Base-by-base conservation (phyloP, 2,797 vertebrate genomes). In the Telmatherina bonti region DNA sequence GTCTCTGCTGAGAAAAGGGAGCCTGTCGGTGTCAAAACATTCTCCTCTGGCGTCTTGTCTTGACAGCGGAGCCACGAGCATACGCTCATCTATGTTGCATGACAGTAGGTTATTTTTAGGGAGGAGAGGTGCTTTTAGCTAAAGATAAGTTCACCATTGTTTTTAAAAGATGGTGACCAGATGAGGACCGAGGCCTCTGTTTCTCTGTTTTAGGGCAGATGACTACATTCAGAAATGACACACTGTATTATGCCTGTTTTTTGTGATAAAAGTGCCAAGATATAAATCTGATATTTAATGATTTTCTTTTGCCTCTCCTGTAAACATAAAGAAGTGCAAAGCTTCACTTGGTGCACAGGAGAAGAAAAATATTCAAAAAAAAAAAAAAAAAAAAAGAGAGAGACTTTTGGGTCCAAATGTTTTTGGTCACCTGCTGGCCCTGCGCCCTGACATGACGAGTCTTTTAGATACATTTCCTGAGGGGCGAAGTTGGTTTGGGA, bases 21-120 rank as follows among this genome's bases (percentile, higher is more conserved):
- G 78, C 67, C 79, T 82, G 87, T 70, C 66, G 59, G 82, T 87
- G 85, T 90, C 82, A 88, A 84, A 91, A 88, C 80, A 69, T 70
- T 76, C 76, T 83, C 75, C 74, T 69, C 33, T 54, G 83, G 75
- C 63, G 24, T 85, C 84, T 83, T 84, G 83, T 84, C 78, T 75
- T 88, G 86, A 88, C 88, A 84, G 85, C 45, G 75, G 72, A 76
- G 76, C 86, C 70, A 70, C 24, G 51, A 83, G 83, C 81, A 64
- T 38, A 57, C 73, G 24, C 88, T 93, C 90, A 94, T 94, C 86
- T 81, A 93, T 93, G 85, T 87, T 94, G 90, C 87, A 93, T 93
- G 86, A 78, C 71, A 78, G 68, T 41, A 47, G 58, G 60, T 56
- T 93, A 94, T 94, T 93, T 94, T 91, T 93, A 93, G 93, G 85